Conservation (phyloP, 1,140 invertebrate genomes). For the Penaeus indicus region DNA sequence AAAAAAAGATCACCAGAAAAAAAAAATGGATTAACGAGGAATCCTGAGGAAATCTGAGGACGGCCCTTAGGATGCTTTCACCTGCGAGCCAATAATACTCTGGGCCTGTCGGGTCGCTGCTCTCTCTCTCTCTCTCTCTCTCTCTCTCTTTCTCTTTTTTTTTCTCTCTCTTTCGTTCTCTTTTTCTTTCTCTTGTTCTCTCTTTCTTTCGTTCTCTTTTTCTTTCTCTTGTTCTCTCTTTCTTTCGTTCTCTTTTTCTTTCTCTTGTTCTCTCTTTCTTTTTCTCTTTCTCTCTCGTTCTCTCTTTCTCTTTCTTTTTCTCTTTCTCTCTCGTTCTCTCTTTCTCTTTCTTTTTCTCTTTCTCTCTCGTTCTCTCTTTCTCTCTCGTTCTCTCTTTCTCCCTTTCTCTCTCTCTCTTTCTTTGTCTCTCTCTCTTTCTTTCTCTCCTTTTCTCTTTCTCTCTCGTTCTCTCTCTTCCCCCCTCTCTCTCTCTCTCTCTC, state of each 20-base stretch:
- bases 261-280: no score
- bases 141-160: no score
- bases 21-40: not conserved
- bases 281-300: no score
- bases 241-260: no score
- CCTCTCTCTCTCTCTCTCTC: not conserved
- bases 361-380: not conserved
- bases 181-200: no score
- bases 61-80: not conserved
- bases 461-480: not conserved
- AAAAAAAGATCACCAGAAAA: not conserved
- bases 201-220: no score
- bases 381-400: not conserved
- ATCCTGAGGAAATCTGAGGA: not conserved
- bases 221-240: no score
- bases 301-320: not conserved
- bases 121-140: no score
- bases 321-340: constrained; percentile 8
- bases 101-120: not conserved
- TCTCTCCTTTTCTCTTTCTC: no score
- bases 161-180: no score
- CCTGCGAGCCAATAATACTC: not conserved
- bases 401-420: no score
- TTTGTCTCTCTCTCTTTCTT: no score
- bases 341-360: not conserved